Percentiles rank a stretch among this genome's conserved stretches.
phyloP scores from a whole-genome alignment of 1,140 invertebrate species.

The Drosophila mayri region DNA sequence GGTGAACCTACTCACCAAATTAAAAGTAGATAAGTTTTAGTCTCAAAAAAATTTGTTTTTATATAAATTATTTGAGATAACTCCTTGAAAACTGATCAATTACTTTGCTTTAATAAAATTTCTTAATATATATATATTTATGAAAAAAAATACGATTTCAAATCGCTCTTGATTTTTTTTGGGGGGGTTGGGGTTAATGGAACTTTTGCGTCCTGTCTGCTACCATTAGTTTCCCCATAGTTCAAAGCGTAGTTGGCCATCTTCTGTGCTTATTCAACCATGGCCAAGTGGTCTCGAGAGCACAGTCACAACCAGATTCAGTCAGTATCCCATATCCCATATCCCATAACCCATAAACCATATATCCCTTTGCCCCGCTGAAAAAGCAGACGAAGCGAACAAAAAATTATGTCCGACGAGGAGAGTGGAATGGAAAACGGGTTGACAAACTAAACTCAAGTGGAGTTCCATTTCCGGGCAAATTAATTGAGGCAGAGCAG shows the following conservation, averaged over 20 bases:
- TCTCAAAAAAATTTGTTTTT: not conserved
- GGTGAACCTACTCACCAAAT: too few species aligned
- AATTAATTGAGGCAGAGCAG: constrained; percentile 75
- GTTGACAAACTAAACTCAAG: constrained; percentile 79
- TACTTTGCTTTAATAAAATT: not conserved
- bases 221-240: constrained; percentile 76
- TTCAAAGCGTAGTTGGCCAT: constrained; percentile 82
- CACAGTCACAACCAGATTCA: constrained; percentile 18
- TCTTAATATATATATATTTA: not conserved
- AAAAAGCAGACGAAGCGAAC: constrained; percentile 68
- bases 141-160: not conserved
- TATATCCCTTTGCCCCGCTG: constrained; percentile 9
- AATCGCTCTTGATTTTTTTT: not conserved
- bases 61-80: not conserved
- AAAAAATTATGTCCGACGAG: constrained; percentile 59
- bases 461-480: constrained; percentile 79
- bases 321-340: too few species aligned
- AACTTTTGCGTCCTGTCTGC: constrained; percentile 29
- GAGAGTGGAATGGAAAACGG: constrained; percentile 32
- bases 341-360: constrained; percentile 3
- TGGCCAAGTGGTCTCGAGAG: constrained; percentile 66
- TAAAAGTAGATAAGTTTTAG: not conserved
- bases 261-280: constrained; percentile 71
- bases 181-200: constrained; percentile 7
- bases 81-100: not conserved